Base-by-base conservation (phyloP, 2,888 invertebrate genomes). In the Steromphala cineraria region DNA sequence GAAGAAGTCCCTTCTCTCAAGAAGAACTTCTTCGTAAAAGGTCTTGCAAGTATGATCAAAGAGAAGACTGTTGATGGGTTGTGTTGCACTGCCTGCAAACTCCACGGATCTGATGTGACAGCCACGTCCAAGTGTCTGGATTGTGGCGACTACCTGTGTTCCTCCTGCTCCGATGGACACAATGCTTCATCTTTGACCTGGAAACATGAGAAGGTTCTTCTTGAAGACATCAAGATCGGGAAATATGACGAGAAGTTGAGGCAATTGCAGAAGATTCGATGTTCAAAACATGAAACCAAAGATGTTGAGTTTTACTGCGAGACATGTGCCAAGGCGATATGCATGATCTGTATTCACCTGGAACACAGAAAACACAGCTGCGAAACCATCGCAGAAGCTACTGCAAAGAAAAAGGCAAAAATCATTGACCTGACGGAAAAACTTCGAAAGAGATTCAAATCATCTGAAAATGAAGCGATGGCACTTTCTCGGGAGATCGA, bases 141-240 rank as follows among this genome's bases (percentile, higher is more conserved):
- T 52, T 75, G 75, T 75, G 75, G 75, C 7, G 75, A 75, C 52
- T 75, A 24, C 17, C 21, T 75, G 21, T 75, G 75, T 75, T 52
- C 75, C 19, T 0, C 21, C 24, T 75, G 75, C 24, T 75, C 75
- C 24, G 52, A 15, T 46, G 75, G 75, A 52, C 75, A 75, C 24
- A 75, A 40, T 46, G 52, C 75, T 3, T 75, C 75, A n/a, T 75
- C 75, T 52, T 19, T 15, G 28, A 75, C 75, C 15, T 52, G 46
- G 21, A 40, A 75, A 19, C 75, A 75, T 52, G 24, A 75, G 52
- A 46, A 21, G 52, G 53, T 75, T 52, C 75, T 21, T 13, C 52
- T 75, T 3, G 21, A 21, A 3, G 75, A 75, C 8, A 75, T 75
- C 75, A 46, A 52, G 21, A 7, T 24, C 21, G 75, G 75, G 13